Evolutionary conservation across 1,140 invertebrate genomes (phyloP).

Genomic region (Macrocentrus cingulum): DNA sequence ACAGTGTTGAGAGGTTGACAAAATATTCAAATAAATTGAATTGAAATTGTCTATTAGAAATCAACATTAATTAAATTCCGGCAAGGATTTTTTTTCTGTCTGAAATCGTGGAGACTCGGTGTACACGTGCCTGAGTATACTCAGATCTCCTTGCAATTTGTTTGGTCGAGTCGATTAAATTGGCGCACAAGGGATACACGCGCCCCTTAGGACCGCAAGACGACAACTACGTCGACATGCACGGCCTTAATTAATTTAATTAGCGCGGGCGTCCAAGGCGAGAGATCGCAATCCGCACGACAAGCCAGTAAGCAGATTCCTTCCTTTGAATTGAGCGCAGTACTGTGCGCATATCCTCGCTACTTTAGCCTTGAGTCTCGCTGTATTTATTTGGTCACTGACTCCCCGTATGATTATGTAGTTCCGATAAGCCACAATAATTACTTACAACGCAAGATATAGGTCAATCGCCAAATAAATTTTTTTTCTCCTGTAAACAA

Average conservation of each 20-base stretch:
- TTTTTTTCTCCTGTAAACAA: no score
- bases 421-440: conserved; percentile 9
- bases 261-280: conserved; percentile 23
- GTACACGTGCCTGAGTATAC: conserved; percentile 6
- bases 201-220: background rate
- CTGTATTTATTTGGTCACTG: conserved; percentile 20
- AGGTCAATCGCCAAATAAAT: background rate
- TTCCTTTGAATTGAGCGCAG: background rate
- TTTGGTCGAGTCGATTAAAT: conserved; percentile 28
- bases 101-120: background rate
- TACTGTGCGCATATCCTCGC: background rate
- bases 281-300: conserved; percentile 20
- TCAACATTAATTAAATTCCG: no score
- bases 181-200: conserved; percentile 8
- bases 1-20: no score
- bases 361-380: background rate
- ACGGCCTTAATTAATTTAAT: conserved; percentile 35
- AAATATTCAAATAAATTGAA: no score
- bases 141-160: conserved; percentile 20
- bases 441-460: background rate
- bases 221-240: background rate
- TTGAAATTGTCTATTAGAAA: no score
- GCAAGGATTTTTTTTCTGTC: background rate
- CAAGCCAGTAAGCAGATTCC: background rate
- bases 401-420: background rate